These are phyloP conservation scores for Pavo muticus DNA, from an alignment of 2,113 vertebrate genomes.

Conservation along the genomic window DNA sequence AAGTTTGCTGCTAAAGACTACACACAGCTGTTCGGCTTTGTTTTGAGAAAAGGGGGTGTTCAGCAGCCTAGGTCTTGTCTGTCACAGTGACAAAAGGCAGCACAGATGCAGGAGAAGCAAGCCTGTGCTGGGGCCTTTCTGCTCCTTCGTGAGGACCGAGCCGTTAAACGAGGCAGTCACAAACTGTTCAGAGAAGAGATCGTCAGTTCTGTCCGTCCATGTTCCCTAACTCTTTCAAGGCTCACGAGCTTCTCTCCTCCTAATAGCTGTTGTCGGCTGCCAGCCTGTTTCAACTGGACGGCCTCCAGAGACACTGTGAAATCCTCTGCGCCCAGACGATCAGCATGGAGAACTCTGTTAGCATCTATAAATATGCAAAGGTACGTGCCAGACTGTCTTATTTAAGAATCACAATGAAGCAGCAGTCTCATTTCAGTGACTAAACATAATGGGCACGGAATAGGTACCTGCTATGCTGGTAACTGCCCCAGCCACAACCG, in stretches of 20 bases:
- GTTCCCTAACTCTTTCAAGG: background rate
- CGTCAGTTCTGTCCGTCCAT: background rate
- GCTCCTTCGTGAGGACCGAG: background rate
- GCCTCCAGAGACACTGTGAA: slow-evolving; percentile 94
- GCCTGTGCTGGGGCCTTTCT: background rate
- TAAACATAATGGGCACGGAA: background rate
- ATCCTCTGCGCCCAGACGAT: slow-evolving; percentile 91
- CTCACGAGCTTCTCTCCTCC: slow-evolving; percentile 7
- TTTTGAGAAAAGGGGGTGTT: background rate
- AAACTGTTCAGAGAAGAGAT: background rate
- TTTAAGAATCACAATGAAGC: background rate
- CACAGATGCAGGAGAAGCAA: background rate
- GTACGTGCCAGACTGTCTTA: slow-evolving; percentile 51
- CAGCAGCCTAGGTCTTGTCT: background rate
- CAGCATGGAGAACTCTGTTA: slow-evolving; percentile 87
- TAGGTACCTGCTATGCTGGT: background rate
- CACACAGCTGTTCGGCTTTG: background rate
- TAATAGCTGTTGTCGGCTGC: slow-evolving; percentile 89
- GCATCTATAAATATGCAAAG: slow-evolving; percentile 94
- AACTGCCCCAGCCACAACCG: background rate
- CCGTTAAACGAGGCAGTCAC: background rate
- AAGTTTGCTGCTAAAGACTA: background rate
- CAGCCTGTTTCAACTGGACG: slow-evolving; percentile 90
- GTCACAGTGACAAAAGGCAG: background rate
- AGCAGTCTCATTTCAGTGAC: background rate